Base-by-base conservation (phyloP, 2,797 vertebrate genomes). In the Kryptopterus vitreolus region DNA sequence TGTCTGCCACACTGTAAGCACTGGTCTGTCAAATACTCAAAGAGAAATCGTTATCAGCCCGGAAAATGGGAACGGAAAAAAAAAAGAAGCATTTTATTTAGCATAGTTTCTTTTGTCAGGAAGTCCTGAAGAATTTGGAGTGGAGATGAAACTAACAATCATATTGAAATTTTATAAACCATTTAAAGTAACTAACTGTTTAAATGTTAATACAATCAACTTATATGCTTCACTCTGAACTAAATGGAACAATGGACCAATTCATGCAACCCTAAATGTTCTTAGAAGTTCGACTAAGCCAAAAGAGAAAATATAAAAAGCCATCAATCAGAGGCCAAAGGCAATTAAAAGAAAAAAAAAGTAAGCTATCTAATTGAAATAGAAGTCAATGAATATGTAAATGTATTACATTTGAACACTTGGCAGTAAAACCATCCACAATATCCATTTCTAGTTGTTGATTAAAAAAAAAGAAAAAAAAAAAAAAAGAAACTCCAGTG, bases 1-100 rank as follows among this genome's bases (percentile, higher is more conserved):
- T 71, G 69, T 71, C 15, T 70, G 66, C 50, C 43, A 70, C 8
- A 50, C 11, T 69, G 16, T 70, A 50, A 13, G n/a, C 63, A 68
- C 4, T 68, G 65, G 7, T 50, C 69, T 71, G 69, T 53, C 69
- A 71, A 71, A 71, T 33, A 71, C 29, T 71, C 26, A 53, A 71
- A 71, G 69, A 71, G 9, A 71, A 71, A 31, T 70, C 3, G 4
- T 50, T 70, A 52, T 70, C 66, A 69, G 68, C 52, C 46, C 52
- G 48, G 48, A 33, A 71, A 52, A 71, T 31, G 26, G 52, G 31
- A 31, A n/a, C n/a, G n/a, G n/a, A n/a, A n/a, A n/a, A n/a, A n/a
- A n/a, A 22, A 52, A 48, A 29, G 52, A 70, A 31, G 9, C 7
- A 4, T 31, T 22, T 53, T 13, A 31, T 53, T 71, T 71, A 71